Evolutionary conservation across 2,888 invertebrate species (phyloP).

Genomic region (Drosophila koepferae): DNA sequence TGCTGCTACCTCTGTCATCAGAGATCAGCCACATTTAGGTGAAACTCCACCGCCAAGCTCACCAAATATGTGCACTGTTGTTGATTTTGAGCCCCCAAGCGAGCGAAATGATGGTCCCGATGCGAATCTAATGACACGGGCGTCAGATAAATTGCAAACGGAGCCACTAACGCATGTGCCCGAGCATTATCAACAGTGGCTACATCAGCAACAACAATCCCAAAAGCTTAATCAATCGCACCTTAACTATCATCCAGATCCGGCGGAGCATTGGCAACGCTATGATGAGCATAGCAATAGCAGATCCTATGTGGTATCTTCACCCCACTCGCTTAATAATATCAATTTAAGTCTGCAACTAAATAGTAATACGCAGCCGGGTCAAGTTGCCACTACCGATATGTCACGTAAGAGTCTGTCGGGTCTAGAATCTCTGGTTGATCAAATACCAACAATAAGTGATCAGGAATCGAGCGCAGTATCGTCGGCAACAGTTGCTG

Average conservation of each 20-base stretch:
- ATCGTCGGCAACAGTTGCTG: slow-evolving; percentile 60
- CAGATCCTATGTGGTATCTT: slow-evolving; percentile 46
- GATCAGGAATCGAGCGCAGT: slow-evolving; percentile 87
- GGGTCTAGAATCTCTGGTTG: slow-evolving; percentile 94
- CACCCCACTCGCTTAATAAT: slow-evolving; percentile 59
- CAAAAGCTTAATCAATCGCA: slow-evolving; percentile 31
- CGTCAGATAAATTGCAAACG: slow-evolving; percentile 14
- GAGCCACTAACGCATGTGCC: slow-evolving; percentile 40
- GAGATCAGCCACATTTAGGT: slow-evolving; percentile 62
- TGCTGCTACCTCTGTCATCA: slow-evolving; percentile 7
- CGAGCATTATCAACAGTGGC: slow-evolving; percentile 65
- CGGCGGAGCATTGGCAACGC: slow-evolving; percentile 56
- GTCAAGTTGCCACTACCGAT: slow-evolving; percentile 86
- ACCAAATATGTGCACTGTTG: slow-evolving; percentile 70
- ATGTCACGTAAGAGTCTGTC: slow-evolving; percentile 94
- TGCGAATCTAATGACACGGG: slow-evolving; percentile 13
- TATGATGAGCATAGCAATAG: slow-evolving; percentile 54
- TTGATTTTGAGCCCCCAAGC: slow-evolving; percentile 73
- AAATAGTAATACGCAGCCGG: slow-evolving; percentile 26
- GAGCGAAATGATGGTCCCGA: slow-evolving; percentile 36
- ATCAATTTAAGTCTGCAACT: slow-evolving; percentile 44
- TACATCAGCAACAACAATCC: slow-evolving; percentile 28
- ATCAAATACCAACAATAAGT: slow-evolving; percentile 95
- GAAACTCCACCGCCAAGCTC: slow-evolving; percentile 79
- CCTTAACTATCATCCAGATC: slow-evolving; percentile 24